These are phyloP conservation scores for Scarus forsteni DNA, from an alignment of 2,797 vertebrate species.

Conservation along the genomic window DNA sequence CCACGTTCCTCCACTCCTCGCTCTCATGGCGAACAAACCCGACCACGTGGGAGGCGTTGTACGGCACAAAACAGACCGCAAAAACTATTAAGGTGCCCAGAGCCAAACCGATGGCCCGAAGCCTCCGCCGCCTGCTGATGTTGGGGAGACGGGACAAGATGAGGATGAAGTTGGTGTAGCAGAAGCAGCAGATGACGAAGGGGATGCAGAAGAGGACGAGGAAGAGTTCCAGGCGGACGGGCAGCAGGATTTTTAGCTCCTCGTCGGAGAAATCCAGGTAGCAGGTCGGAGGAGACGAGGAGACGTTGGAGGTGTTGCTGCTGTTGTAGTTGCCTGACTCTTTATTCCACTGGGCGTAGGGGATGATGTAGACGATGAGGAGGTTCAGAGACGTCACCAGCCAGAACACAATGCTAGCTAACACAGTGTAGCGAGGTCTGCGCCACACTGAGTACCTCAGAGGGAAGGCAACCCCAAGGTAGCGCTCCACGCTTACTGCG, in stretches of 20 bases:
- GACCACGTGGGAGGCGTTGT: slow-evolving; percentile 89
- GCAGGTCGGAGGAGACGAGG: slow-evolving; percentile 67
- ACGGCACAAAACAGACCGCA: slow-evolving; percentile 89
- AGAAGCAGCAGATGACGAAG: slow-evolving; percentile 87
- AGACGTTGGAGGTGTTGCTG: background rate
- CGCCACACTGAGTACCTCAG: slow-evolving; percentile 85
- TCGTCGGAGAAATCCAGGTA: slow-evolving; percentile 81
- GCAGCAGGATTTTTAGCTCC: slow-evolving; percentile 83
- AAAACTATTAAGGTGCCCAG: slow-evolving; percentile 87
- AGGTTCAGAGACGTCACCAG: slow-evolving; percentile 85
- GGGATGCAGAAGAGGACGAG: slow-evolving; percentile 88
- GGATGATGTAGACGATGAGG: slow-evolving; percentile 86
- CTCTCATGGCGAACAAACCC: slow-evolving; percentile 79
- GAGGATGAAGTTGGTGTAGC: slow-evolving; percentile 88
- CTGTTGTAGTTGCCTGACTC: accelerated
- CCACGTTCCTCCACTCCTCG: slow-evolving; percentile 82
- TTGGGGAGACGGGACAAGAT: slow-evolving; percentile 83
- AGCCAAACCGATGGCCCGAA: slow-evolving; percentile 86
- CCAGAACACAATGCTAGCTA: slow-evolving; percentile 84
- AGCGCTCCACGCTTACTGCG: slow-evolving; percentile 89
- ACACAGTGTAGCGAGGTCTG: slow-evolving; percentile 76
- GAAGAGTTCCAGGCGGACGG: slow-evolving; percentile 87
- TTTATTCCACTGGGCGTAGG: slow-evolving; percentile 51
- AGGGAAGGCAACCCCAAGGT: slow-evolving; percentile 89
- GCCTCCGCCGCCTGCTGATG: slow-evolving; percentile 78